phyloP scores from a whole-genome alignment of 1,140 invertebrate species.

The Megalonaias nervosa region DNA sequence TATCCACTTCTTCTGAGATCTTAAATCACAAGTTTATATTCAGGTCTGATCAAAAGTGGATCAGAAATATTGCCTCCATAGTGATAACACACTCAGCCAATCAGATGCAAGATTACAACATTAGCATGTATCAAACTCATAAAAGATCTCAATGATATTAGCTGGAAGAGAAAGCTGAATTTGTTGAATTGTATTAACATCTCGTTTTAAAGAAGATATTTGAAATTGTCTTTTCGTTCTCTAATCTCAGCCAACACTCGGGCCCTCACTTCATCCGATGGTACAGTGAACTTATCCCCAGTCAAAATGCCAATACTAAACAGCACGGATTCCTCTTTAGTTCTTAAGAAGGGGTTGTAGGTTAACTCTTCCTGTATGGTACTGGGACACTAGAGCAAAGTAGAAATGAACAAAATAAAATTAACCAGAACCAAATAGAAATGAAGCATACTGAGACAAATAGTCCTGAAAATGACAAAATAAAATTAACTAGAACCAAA shows the following conservation, averaged over 20 bases:
- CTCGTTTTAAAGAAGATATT: constrained; percentile 20
- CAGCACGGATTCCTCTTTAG: constrained; percentile 41
- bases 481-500: background rate
- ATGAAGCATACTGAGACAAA: too few species aligned
- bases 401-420: constrained; percentile 4
- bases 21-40: too few species aligned
- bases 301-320: constrained; percentile 29
- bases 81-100: too few species aligned
- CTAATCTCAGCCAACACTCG: constrained; percentile 35
- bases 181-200: too few species aligned
- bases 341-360: constrained; percentile 58
- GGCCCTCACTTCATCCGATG: constrained; percentile 35
- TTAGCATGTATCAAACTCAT: too few species aligned
- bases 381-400: constrained; percentile 50
- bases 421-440: too few species aligned
- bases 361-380: constrained; percentile 55
- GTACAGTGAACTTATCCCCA: constrained; percentile 17
- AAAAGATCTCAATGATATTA: too few species aligned
- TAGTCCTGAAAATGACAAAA: background rate
- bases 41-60: too few species aligned
- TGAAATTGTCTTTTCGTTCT: constrained; percentile 50
- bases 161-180: too few species aligned
- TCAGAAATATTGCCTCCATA: too few species aligned
- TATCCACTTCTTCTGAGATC: too few species aligned
- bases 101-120: too few species aligned